Evolutionary conservation across 1,140 invertebrate genomes (phyloP).

Genomic region (Drosophila suzukii): DNA sequence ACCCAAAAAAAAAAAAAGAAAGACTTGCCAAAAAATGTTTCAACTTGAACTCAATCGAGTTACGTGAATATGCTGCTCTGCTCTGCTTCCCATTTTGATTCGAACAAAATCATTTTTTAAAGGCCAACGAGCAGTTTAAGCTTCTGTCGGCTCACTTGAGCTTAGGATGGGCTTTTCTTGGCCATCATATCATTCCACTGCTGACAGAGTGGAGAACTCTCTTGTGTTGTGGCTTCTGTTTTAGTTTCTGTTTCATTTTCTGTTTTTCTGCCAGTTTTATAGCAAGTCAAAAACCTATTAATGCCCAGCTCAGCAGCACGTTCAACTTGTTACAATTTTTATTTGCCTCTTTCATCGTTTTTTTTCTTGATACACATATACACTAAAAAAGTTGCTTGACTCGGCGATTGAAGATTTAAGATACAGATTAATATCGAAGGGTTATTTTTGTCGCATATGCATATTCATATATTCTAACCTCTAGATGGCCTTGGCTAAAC

Average conservation of each 20-base stretch:
- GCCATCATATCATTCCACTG: slow-evolving; percentile 50
- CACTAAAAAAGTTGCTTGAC: slow-evolving; percentile 33
- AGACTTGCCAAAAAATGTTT: slow-evolving; percentile 42
- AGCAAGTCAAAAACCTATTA: slow-evolving; percentile 81
- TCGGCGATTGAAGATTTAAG: slow-evolving; percentile 29
- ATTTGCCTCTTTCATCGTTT: slow-evolving; percentile 37
- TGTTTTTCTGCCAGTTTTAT: slow-evolving; percentile 49
- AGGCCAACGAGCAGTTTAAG: slow-evolving; percentile 58
- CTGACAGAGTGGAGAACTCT: slow-evolving; percentile 38
- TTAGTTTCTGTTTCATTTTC: slow-evolving; percentile 51
- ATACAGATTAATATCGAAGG: slow-evolving; percentile 27
- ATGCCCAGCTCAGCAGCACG: slow-evolving; percentile 70
- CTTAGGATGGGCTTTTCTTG: slow-evolving; percentile 40
- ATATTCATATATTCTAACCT: slow-evolving; percentile 30
- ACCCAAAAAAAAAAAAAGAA: slow-evolving; percentile 1
- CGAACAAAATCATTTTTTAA: slow-evolving; percentile 67
- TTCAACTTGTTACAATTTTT: slow-evolving; percentile 82
- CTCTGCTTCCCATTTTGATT: slow-evolving; percentile 23
- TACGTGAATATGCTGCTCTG: slow-evolving; percentile 31
- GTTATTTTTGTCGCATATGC: slow-evolving; percentile 14
- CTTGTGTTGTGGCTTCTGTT: slow-evolving; percentile 26
- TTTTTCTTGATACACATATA: slow-evolving; percentile 16
- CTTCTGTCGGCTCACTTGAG: slow-evolving; percentile 22
- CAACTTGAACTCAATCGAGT: slow-evolving; percentile 41
- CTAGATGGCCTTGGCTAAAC: slow-evolving; percentile 15